Evolutionary conservation across 2,113 vertebrate species (phyloP).

Genomic region (Anolis carolinensis): DNA sequence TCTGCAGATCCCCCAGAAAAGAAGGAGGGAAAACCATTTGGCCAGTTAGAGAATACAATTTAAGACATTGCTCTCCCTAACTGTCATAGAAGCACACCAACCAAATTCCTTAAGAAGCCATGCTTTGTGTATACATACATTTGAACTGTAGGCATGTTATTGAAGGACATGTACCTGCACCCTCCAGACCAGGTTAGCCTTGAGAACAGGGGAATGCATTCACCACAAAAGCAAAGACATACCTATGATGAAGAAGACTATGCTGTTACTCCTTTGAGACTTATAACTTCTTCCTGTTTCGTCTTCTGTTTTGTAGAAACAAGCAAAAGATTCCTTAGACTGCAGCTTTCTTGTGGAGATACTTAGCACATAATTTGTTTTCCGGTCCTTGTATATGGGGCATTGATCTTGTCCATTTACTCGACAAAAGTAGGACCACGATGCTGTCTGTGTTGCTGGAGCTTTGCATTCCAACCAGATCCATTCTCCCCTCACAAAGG

Average conservation of each 20-base stretch:
- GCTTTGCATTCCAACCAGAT: neutral
- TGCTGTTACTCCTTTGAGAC: no score
- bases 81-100: neutral
- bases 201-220: neutral
- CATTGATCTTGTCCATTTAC: rapidly evolving
- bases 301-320: neutral
- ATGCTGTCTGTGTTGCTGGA: neutral
- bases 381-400: no score
- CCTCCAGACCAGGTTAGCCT: no score
- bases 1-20: neutral
- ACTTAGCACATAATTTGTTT: neutral
- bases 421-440: rapidly evolving
- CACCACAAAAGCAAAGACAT: neutral
- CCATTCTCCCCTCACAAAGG: rapidly evolving
- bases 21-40: neutral
- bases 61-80: rapidly evolving
- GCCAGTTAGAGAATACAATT: neutral
- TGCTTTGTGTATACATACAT: neutral
- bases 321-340: neutral
- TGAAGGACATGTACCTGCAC: neutral
- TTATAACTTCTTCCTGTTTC: no score
- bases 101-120: neutral
- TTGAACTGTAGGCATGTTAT: no score
- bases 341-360: neutral
- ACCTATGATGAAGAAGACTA: no score